Evolutionary conservation across 2,113 vertebrate species (phyloP).

Genomic region (Nyctereutes procyonoides): DNA sequence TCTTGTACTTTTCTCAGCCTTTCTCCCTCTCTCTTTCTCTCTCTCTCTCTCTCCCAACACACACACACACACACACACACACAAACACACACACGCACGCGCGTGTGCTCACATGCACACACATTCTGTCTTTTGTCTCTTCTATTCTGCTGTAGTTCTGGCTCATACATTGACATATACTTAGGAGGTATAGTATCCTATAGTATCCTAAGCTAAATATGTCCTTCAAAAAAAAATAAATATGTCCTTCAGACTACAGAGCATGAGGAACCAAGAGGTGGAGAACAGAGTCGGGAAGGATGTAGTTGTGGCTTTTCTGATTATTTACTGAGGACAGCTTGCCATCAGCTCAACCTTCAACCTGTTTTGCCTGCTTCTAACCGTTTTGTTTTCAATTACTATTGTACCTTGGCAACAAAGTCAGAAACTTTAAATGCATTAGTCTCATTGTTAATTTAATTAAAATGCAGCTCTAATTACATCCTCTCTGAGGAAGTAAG

Average conservation of each 20-base stretch:
- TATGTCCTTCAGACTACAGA: not conserved
- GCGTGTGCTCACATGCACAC: not conserved
- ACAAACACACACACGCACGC: not conserved
- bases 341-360: not conserved
- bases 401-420: constrained; percentile 26
- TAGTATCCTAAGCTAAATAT: not conserved
- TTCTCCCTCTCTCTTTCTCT: not conserved
- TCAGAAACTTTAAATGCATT: constrained; percentile 35
- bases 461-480: constrained; percentile 56
- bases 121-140: not conserved
- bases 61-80: not conserved
- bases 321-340: not conserved
- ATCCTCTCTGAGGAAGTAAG: not conserved
- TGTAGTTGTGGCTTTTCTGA: not conserved
- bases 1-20: not conserved
- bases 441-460: constrained; percentile 49
- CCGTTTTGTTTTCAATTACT: constrained; percentile 24
- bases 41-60: not conserved
- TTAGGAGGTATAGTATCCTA: not conserved
- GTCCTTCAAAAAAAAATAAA: not conserved
- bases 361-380: not conserved
- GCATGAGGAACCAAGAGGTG: not conserved
- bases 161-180: not conserved
- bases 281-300: not conserved
- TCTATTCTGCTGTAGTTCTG: not conserved